phyloP scores from a whole-genome alignment of 1,140 invertebrate genomes.

The Tetragnatha versicolor region DNA sequence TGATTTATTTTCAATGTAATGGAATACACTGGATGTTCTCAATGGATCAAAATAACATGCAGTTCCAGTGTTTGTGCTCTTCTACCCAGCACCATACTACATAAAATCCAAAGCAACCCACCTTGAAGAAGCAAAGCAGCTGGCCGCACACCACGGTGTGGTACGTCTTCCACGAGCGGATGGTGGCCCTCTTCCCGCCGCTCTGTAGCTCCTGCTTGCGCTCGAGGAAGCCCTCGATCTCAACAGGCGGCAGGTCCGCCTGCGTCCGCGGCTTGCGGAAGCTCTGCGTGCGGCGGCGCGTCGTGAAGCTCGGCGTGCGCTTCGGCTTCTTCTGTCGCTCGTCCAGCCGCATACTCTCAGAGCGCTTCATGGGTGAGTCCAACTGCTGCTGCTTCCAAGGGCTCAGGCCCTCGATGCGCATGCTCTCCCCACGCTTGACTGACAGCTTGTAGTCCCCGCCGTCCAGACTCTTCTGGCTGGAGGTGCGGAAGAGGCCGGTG shows the following conservation, averaged over 20 bases:
- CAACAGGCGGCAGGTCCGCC: constrained; percentile 83
- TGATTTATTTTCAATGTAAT: no score
- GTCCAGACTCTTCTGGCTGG: constrained; percentile 59
- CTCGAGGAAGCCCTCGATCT: constrained; percentile 90
- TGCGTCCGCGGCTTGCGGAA: constrained; percentile 72
- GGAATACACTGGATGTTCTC: no score
- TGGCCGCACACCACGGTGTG: constrained; percentile 96
- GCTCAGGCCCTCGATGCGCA: constrained; percentile 73
- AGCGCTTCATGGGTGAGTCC: constrained; percentile 56
- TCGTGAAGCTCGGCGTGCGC: constrained; percentile 93
- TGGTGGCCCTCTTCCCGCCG: constrained; percentile 91
- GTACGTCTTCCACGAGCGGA: constrained; percentile 93
- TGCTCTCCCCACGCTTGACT: constrained; percentile 84
- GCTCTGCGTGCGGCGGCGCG: constrained; percentile 82
- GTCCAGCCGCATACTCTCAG: constrained; percentile 60
- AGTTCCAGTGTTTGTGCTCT: no score
- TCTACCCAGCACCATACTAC: no score
- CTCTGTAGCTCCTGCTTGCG: constrained; percentile 93
- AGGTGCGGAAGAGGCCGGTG: constrained; percentile 33
- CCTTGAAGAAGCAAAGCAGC: constrained; percentile 97
- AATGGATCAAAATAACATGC: no score
- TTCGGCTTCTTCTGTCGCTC: constrained; percentile 71
- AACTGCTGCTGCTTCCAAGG: constrained; percentile 40
- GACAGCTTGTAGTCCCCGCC: constrained; percentile 50
- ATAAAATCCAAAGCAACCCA: no score